phyloP scores from a whole-genome alignment of 2,797 vertebrate species.

The Poecilia velifera region DNA sequence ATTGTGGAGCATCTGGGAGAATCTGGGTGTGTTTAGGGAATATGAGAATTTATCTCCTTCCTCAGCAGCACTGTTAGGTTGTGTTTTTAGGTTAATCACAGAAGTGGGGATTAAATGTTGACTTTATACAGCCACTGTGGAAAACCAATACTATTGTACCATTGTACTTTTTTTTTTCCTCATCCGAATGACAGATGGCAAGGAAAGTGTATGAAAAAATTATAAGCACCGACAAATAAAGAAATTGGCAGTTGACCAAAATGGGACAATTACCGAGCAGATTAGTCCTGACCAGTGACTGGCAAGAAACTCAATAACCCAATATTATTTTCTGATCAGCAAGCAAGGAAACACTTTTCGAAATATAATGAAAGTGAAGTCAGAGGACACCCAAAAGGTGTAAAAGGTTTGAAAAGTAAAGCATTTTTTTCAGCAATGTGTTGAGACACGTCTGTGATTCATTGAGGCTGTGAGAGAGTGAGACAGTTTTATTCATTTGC shows the following conservation, averaged over 20 bases:
- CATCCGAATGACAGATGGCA: constrained; percentile 8
- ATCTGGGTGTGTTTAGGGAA: constrained; percentile 52
- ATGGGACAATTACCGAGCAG: background rate
- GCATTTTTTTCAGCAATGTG: background rate
- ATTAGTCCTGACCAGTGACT: background rate
- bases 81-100: constrained; percentile 44
- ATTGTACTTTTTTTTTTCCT: background rate
- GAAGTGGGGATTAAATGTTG: constrained; percentile 43
- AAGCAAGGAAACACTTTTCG: background rate
- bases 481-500: background rate
- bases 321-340: background rate
- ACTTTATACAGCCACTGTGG: constrained; percentile 36
- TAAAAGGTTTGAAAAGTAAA: background rate
- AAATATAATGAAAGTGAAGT: background rate
- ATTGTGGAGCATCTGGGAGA: constrained; percentile 59
- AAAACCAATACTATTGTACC: constrained; percentile 7
- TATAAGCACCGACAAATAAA: background rate
- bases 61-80: constrained; percentile 34
- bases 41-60: constrained; percentile 48
- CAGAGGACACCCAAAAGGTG: background rate
- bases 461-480: background rate
- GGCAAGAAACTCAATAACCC: background rate
- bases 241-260: background rate
- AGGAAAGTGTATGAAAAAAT: background rate
- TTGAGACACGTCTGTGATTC: background rate